A percentile compares a stretch with the other conserved stretches of the same genome.
Evolutionary conservation across 2,113 vertebrate species (phyloP).

Genomic region (Pica pica): DNA sequence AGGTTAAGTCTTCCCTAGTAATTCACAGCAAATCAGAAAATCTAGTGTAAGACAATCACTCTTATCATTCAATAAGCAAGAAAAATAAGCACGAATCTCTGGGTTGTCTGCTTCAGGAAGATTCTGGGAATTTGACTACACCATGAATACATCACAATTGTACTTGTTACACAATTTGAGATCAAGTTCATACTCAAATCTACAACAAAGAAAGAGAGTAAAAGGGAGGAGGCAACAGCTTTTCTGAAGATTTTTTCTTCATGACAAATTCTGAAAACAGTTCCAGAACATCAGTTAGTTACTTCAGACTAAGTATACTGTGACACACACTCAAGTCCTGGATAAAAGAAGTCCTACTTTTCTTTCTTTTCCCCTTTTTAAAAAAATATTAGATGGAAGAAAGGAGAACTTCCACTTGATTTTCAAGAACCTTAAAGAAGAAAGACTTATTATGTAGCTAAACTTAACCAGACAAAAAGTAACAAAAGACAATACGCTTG

Average conservation of each 20-base stretch:
- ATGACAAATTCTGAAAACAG: background rate
- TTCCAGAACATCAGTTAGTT: background rate
- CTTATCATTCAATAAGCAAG: background rate
- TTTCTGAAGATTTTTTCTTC: background rate
- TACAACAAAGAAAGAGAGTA: background rate
- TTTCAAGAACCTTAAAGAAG: background rate
- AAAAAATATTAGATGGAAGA: background rate
- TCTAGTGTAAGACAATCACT: background rate
- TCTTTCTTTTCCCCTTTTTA: background rate
- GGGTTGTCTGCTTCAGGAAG: background rate
- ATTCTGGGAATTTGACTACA: background rate
- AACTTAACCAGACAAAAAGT: background rate
- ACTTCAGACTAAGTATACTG: background rate
- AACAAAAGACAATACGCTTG: background rate
- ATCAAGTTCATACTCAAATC: background rate
- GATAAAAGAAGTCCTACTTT: background rate
- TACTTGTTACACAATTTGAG: background rate
- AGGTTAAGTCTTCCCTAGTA: background rate
- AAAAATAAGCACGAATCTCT: background rate
- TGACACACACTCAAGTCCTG: background rate
- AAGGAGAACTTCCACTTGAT: background rate
- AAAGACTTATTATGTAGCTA: background rate
- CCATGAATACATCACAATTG: background rate
- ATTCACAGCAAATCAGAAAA: background rate
- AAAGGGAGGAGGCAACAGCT: background rate